Evolutionary conservation across 2,113 vertebrate species (phyloP), one percentile per base, ranked within the genome.

Genomic region (Rhineura floridana): DNA sequence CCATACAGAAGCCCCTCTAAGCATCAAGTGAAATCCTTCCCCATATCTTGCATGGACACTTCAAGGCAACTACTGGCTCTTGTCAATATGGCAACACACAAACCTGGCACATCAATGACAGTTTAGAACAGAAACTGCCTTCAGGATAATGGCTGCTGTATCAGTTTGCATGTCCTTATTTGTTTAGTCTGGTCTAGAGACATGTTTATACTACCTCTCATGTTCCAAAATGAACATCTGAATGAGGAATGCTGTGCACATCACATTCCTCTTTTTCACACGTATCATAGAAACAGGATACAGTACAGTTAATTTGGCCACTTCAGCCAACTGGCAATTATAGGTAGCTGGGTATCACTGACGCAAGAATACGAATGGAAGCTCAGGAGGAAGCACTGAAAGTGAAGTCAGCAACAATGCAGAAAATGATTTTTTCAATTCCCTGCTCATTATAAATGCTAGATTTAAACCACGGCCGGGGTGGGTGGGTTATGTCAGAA

Each of bases 1-100:
- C 65, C 33, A 33, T 75, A 73, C 25, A 83, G 50, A n/a, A 46
- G 6, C 9, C 5, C 33, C 48, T 50, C 30, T 3, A 39, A 63
- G 30, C n/a, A 44, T 59, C 55, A 36, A 19, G 21, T 3, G 21
- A 65, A 63, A 83, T 67, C 46, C 15, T 75, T 75, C 55, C 62
- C 63, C 81, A 75, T 78, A 83, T 48, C 3, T 30, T 1, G 8
- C 59, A 80, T 39, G 46, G 78, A 70, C 50, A 6, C 0, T 12
- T 46, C 13, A 6, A 62, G 2, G 85, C 83, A 39, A 12, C 11
- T 23, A 30, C 33, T 67, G 36, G 17, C 46, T 85, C 10, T 52
- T 4, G 73, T 87, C 91, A 90, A 87, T 19, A 55, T 17, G 87
- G 65, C 28, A n/a, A 89, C 46, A 80, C 10, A 88, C 30, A 90